Conservation (phyloP, 2,797 vertebrate genomes). For the Acomys russatus region DNA sequence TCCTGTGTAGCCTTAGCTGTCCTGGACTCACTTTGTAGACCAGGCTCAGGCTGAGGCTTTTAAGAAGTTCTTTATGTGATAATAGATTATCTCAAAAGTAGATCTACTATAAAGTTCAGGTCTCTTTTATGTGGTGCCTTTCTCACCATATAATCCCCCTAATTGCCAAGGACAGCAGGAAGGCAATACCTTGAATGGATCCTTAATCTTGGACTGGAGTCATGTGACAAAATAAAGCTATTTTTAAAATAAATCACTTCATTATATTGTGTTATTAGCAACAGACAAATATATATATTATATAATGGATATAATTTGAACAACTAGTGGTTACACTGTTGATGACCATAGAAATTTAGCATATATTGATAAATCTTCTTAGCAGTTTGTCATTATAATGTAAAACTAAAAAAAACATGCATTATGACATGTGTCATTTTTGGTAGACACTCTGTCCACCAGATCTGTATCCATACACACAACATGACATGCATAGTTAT, state of each 20-base stretch:
- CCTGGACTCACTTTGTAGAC: no score
- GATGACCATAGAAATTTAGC: background rate
- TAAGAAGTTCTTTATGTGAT: background rate
- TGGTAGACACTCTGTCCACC: background rate
- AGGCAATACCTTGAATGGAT: background rate
- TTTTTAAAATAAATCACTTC: background rate
- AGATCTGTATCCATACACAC: background rate
- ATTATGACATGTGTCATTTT: background rate
- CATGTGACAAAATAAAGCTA: background rate
- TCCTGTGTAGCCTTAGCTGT: no score
- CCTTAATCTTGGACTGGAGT: background rate
- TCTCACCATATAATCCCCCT: background rate
- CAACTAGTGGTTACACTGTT: constrained; percentile 22
- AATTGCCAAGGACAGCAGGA: background rate
- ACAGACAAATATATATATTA: background rate
- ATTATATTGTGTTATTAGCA: background rate
- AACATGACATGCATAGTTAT: no score
- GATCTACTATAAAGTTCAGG: background rate
- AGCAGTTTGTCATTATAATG: background rate
- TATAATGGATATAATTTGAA: constrained; percentile 16
- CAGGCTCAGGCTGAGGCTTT: background rate
- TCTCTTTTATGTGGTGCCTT: background rate
- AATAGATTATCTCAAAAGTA: background rate
- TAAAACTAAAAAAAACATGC: constrained; percentile 35
- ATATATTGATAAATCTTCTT: background rate